Evolutionary conservation across 2,797 vertebrate species (phyloP), one percentile per base, ranked within the genome.

Genomic region (Xiphophorus birchmanni): DNA sequence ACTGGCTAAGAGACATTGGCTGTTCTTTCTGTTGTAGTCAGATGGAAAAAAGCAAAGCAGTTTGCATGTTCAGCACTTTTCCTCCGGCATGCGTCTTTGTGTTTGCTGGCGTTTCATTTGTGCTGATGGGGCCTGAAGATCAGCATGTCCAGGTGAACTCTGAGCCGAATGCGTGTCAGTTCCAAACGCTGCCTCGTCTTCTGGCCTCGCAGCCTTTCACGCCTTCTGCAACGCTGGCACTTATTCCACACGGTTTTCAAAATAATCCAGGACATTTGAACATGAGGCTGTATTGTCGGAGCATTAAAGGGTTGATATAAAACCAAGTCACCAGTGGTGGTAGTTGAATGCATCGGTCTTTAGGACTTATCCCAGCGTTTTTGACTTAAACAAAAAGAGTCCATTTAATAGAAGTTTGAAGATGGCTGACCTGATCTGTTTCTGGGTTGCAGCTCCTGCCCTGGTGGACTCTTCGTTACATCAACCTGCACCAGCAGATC

Each of bases 381-480:
- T 74, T 74, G 29, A 10, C 12, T 52, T 75, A 4, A 42, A 13
- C 6, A 15, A 17, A 40, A 37, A 26, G 26, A 74, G 10, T 6
- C 21, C 17, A 21, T 50, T 23, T 35, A 1, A 74, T 54, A 54
- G 21, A 75, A 29, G 18, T 17, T 29, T 63, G 4, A 76, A 44
- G n/a, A 26, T 44, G 32, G 26, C 21, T 21, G 69, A 72, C 45
- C 42, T 45, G 44, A 72, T 15, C 54, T 56, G 40, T 40, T 21
- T 45, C 8, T 1, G 23, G 0, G 47, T 18, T 85, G 18, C 44
- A 99, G 98, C 95, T 96, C 0, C 90, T 99, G 80, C 93, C 97
- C 1, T 99, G 98, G 97, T 99, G 98, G 98, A 97, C 96, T 0
- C 87, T 99, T 74, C 96, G 98, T 74, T 99, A 95, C 84, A 85